Conservation (phyloP, 2,888 invertebrate genomes). For the Drosophila merina region DNA sequence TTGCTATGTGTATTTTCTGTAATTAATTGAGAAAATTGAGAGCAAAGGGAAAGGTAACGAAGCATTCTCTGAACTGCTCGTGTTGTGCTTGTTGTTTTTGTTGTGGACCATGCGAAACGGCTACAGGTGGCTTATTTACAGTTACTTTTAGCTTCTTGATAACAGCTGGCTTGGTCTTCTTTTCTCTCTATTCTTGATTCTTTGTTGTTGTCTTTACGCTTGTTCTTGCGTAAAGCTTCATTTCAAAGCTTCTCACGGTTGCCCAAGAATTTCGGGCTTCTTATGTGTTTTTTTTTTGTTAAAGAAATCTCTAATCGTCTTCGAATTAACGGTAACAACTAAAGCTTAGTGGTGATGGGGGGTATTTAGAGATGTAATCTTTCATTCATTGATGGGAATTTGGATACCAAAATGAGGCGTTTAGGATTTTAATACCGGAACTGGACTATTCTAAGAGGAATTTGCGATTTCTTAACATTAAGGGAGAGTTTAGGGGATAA, state of each 20-base stretch:
- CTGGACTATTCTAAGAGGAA: too few relatives aligned
- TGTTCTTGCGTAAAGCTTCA: conserved; percentile 18
- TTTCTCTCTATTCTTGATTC: conserved; percentile 4
- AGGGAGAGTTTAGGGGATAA: too few relatives aligned
- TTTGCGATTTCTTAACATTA: too few relatives aligned
- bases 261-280: conserved; percentile 14
- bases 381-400: conserved; percentile 1
- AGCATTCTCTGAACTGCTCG: conserved; percentile 8
- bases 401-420: background rate
- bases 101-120: conserved; percentile 42
- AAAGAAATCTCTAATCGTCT: conserved; percentile 7
- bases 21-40: conserved; percentile 35
- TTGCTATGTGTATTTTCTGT: conserved; percentile 41
- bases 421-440: too few relatives aligned
- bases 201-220: conserved; percentile 5
- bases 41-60: conserved; percentile 12
- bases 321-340: conserved; percentile 26
- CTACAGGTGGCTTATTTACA: conserved; percentile 64
- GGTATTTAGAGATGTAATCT: background rate
- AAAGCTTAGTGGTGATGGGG: background rate
- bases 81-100: conserved; percentile 6
- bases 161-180: conserved; percentile 37
- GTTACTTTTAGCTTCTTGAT: conserved; percentile 49
- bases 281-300: background rate
- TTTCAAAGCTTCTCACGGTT: conserved; percentile 28